Base-by-base conservation (phyloP, 1,140 invertebrate genomes). In the Chironomus tepperi region DNA sequence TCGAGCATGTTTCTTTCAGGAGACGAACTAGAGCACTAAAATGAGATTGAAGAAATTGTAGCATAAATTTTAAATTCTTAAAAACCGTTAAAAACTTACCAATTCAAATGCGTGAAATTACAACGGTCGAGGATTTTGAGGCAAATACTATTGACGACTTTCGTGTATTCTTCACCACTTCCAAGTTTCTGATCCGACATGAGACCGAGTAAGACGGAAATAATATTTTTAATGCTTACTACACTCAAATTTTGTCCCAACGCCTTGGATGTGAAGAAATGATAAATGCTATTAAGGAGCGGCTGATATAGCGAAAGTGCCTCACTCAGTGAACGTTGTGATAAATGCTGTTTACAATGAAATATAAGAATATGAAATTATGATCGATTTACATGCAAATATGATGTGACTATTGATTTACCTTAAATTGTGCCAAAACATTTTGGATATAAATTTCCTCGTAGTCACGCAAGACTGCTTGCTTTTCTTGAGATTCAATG, bases 241-340 rank as follows among this genome's bases (percentile, higher is more conserved):
- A 81, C 77, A 73, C 80, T 81, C 34, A 83, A 75, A 42, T 81
- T 81, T 77, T 79, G 81, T 19, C 81, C 81, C 74, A 82, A 75
- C 34, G 94, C 94, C 83, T 93, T 96, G 74, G 91, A 90, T 85
- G 91, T 85, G 73, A 97, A 89, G 81, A 98, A 98, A 47, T 90
- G 83, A 78, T 97, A 93, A 72, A 94, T 87, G 81, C 96, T 94
- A 24, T 90, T 85, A 16, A 97, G 82, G 76, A 97, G 89, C 5
- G 87, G 85, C 81, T 95, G 93, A 75, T 95, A 90, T 89, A 98
- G 77, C 92, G 87, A 82, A 90, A 97, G 83, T 92, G 94, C 65
- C 93, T 90, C 73, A 93, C 82, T 78, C 93, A 94, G 77, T 89
- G 88, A 80, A 90, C 95, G 74, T 93, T 91, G 15, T 85, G 85